These are phyloP conservation scores for Petaurus breviceps DNA, from an alignment of 2,113 vertebrate species.

Conservation along the genomic window DNA sequence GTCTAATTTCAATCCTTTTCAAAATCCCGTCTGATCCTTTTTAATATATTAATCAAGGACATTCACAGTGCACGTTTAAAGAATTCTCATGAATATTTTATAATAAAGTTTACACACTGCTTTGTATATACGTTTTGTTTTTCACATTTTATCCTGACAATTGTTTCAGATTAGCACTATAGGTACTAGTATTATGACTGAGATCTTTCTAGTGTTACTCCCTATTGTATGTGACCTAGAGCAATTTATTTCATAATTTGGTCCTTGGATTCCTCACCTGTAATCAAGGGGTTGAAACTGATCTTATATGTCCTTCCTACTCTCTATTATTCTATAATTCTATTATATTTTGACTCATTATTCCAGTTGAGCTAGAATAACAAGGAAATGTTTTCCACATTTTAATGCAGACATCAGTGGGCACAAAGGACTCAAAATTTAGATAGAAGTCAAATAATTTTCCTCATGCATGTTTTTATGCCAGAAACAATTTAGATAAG, in stretches of 20 bases:
- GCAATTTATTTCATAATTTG: background rate
- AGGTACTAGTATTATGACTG: background rate
- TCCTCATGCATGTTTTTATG: background rate
- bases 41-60: background rate
- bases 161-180: background rate
- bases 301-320: background rate
- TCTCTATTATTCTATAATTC: background rate
- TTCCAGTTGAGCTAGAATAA: background rate
- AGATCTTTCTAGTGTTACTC: background rate
- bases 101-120: background rate
- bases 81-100: background rate
- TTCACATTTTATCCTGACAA: background rate
- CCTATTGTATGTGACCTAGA: background rate
- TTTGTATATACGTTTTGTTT: background rate
- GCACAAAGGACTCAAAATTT: background rate
- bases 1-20: background rate
- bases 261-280: background rate
- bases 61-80: background rate
- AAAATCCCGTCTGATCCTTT: background rate
- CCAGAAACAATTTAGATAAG: constrained; percentile 1
- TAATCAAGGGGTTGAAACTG: background rate
- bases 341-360: background rate
- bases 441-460: background rate
- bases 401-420: background rate
- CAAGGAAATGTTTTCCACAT: background rate